Evolutionary conservation across 2,113 vertebrate genomes (phyloP).

Genomic region (Oreocharis arfaki): DNA sequence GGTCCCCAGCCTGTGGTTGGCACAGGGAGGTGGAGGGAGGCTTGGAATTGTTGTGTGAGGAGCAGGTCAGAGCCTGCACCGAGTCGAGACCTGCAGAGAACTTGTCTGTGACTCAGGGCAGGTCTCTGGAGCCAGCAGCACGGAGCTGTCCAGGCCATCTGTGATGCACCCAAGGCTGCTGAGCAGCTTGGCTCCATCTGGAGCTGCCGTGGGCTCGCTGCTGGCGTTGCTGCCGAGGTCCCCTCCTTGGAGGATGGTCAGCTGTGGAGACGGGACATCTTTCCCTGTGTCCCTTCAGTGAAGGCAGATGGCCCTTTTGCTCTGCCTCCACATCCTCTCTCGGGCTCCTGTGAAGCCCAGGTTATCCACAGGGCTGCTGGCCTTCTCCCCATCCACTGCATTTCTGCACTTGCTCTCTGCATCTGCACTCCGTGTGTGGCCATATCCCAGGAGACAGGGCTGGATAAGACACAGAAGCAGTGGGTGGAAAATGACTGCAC

Average conservation of each 20-base stretch:
- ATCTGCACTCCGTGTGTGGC: fast-evolving
- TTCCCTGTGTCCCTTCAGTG: not conserved
- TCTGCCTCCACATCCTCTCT: not conserved
- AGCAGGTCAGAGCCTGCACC: not conserved
- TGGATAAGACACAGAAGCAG: not conserved
- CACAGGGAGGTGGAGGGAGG: not conserved
- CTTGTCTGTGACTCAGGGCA: not conserved
- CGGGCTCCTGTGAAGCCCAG: not conserved
- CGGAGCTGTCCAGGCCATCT: not conserved
- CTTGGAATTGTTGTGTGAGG: fast-evolving
- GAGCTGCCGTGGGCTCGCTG: not conserved
- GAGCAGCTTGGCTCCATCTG: constrained; percentile 49
- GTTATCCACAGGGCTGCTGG: not conserved
- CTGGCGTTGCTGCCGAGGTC: not conserved
- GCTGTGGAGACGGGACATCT: not conserved
- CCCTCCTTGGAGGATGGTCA: not conserved
- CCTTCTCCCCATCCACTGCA: not conserved
- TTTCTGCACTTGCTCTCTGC: not conserved
- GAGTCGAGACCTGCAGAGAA: not conserved
- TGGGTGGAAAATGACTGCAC: not conserved
- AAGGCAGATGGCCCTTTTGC: not conserved
- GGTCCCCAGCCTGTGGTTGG: not conserved
- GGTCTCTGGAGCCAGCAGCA: constrained; percentile 6
- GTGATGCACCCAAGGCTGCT: not conserved
- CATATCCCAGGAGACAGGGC: fast-evolving